Conservation (phyloP, 2,888 invertebrate genomes). For the Seira ritae region DNA sequence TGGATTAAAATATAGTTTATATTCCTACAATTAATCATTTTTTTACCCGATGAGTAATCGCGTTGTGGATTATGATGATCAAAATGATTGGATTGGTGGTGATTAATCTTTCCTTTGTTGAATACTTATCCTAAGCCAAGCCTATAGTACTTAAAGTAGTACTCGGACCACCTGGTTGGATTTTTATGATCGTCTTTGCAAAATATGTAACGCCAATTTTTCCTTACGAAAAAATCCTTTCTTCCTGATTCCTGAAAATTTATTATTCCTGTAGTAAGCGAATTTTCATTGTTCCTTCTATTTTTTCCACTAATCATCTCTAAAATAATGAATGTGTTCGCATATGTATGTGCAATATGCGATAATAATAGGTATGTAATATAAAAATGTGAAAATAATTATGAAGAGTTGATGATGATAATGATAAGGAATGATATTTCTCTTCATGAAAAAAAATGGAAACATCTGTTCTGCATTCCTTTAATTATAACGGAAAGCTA, state of each 20-base stretch:
- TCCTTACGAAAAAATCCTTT: too few relatives aligned
- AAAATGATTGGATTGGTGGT: constrained; percentile 10
- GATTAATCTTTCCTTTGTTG: constrained; percentile 39
- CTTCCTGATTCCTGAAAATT: too few relatives aligned
- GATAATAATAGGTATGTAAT: constrained; percentile 9
- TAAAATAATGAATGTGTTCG: constrained; percentile 32
- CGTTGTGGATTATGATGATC: too few relatives aligned
- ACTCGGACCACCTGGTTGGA: too few relatives aligned
- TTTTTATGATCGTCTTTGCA: too few relatives aligned
- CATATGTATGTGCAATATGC: constrained; percentile 1
- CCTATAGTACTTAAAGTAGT: too few relatives aligned
- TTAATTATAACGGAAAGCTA: constrained; percentile 38
- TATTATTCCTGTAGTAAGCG: constrained; percentile 3
- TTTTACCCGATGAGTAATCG: too few relatives aligned
- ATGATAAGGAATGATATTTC: constrained; percentile 55
- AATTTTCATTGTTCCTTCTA: constrained; percentile 7
- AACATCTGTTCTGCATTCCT: constrained; percentile 67
- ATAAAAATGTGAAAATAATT: constrained; percentile 34
- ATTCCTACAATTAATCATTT: too few relatives aligned
- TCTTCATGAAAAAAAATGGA: constrained; percentile 67
- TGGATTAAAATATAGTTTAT: too few relatives aligned
- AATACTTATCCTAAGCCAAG: too few relatives aligned
- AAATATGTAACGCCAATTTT: too few relatives aligned
- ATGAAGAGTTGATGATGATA: constrained; percentile 26
- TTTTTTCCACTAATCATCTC: neutral